These are phyloP conservation scores for Paragorgia papillata DNA, from an alignment of 92 coral and sea anemone species.

Conservation along the genomic window DNA sequence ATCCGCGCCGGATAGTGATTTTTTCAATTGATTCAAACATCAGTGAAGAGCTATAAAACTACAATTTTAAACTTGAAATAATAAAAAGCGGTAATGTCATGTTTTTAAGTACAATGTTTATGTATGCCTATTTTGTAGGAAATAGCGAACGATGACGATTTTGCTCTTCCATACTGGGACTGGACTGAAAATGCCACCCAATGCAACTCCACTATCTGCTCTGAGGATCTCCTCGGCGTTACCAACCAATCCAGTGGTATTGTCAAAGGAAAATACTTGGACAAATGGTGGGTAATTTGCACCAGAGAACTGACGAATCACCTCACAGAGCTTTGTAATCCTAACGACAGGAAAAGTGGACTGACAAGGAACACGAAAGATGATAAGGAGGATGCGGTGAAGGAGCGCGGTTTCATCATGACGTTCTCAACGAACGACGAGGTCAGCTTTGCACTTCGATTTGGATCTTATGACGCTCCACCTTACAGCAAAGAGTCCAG, in stretches of 20 bases:
- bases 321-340: neutral
- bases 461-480: conserved; percentile 50
- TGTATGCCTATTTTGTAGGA: too few relatives aligned
- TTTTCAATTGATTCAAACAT: too few relatives aligned
- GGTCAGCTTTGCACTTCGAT: conserved; percentile 63
- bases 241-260: conserved; percentile 21
- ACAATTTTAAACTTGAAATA: too few relatives aligned
- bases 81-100: too few relatives aligned
- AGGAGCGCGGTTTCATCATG: too few relatives aligned
- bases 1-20: too few relatives aligned
- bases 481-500: conserved; percentile 50
- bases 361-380: neutral
- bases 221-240: conserved; percentile 29
- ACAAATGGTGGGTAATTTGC: conserved; percentile 52
- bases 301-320: neutral
- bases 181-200: conserved; percentile 39
- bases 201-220: conserved; percentile 48
- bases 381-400: neutral
- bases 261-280: conserved; percentile 52
- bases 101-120: too few relatives aligned
- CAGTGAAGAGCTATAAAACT: too few relatives aligned
- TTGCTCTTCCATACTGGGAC: conserved; percentile 59
- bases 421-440: conserved; percentile 61
- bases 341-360: neutral
- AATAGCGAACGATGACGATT: conserved; percentile 40